Conservation (phyloP, 2,888 invertebrate genomes). For the Scaptomyza tumidula region DNA sequence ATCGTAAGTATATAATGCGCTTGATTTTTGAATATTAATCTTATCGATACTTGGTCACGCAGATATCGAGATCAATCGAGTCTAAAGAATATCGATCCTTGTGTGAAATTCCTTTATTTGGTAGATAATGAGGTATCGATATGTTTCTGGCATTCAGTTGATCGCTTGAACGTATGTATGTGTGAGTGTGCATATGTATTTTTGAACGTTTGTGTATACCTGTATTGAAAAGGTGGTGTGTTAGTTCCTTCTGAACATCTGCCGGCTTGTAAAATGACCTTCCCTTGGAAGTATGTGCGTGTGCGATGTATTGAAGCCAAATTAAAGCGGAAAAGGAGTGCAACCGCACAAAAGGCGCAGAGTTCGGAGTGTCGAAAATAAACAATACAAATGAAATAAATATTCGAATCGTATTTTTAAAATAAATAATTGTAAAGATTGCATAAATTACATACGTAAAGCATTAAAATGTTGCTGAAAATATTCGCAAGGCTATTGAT, state of each 20-base stretch:
- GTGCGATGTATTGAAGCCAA: constrained; percentile 41
- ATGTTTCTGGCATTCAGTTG: constrained; percentile 17
- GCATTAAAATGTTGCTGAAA: constrained; percentile 33
- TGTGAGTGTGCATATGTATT: constrained; percentile 8
- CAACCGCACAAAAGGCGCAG: constrained; percentile 30
- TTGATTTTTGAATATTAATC: background rate
- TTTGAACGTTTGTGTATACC: constrained; percentile 47
- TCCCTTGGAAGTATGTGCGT: constrained; percentile 35
- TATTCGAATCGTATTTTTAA: constrained; percentile 3
- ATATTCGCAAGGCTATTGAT: constrained; percentile 18
- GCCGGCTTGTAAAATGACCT: constrained; percentile 58
- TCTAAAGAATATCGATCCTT: constrained; percentile 18
- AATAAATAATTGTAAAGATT: background rate
- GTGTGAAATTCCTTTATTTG: constrained; percentile 1
- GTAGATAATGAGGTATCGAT: constrained; percentile 27
- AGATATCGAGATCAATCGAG: background rate
- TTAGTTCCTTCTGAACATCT: constrained; percentile 50
- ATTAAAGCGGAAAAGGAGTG: constrained; percentile 42
- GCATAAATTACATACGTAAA: background rate
- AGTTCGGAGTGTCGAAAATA: background rate
- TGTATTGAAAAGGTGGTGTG: constrained; percentile 55
- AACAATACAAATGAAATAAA: constrained; percentile 7
- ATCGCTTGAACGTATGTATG: constrained; percentile 20
- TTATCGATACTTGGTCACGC: background rate
- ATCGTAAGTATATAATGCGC: constrained; percentile 11